Evolutionary conservation across 2,888 invertebrate species (phyloP).

Genomic region (Calameuta filiformis): DNA sequence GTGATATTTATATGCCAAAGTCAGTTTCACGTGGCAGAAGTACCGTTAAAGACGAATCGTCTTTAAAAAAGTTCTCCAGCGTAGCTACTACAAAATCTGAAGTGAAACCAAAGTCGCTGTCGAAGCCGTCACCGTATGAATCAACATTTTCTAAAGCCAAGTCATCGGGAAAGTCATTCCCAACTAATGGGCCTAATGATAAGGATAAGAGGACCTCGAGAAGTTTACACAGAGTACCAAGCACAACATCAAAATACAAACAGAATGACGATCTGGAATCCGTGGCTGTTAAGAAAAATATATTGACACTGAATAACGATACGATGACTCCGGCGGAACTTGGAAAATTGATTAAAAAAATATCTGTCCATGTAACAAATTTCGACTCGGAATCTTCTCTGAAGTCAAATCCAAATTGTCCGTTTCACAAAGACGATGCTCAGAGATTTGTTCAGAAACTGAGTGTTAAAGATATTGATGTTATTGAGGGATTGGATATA

Average conservation of each 20-base stretch:
- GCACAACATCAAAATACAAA: conserved; percentile 9
- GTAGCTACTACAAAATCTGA: too few species aligned
- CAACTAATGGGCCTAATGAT: too few species aligned
- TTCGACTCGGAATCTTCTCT: too few species aligned
- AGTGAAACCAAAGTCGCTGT: too few species aligned
- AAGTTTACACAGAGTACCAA: too few species aligned
- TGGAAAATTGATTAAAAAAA: conserved; percentile 43
- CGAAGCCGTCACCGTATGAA: too few species aligned
- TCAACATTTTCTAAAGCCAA: too few species aligned
- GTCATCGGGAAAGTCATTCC: neutral
- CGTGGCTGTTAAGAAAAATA: too few species aligned
- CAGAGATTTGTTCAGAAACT: conserved; percentile 34
- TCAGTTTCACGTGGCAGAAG: neutral
- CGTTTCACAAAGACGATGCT: conserved; percentile 40
- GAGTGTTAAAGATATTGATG: conserved; percentile 34
- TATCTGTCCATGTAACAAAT: conserved; percentile 30
- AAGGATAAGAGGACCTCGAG: too few species aligned
- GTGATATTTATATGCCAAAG: conserved; percentile 34
- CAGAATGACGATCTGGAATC: neutral
- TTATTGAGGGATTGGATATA: conserved; percentile 46
- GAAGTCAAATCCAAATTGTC: conserved; percentile 29
- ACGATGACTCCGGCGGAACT: conserved; percentile 42
- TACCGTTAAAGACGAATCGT: neutral
- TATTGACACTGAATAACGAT: neutral
- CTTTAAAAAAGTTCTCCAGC: too few species aligned